Base-by-base conservation (phyloP, 2,113 vertebrate species). In the Platichthys stellatus region DNA sequence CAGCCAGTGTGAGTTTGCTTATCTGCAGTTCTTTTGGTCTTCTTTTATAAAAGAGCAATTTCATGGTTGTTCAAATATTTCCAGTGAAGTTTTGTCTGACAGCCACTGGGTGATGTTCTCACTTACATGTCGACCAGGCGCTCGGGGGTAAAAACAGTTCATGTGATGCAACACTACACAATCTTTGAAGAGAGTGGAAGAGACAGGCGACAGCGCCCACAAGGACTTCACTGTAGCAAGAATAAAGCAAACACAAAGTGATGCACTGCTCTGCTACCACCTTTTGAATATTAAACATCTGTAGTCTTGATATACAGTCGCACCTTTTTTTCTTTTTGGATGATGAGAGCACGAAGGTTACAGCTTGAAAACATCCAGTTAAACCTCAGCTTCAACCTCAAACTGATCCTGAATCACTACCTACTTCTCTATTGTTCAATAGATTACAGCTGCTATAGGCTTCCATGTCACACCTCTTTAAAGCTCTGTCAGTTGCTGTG, bases 171-270 rank as follows among this genome's bases (percentile, higher is more conserved):
- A 84, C 72, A 68, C 76, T 59, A 62, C 57, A 63, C 61, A 17
- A 63, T 66, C 63, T 82, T 83, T 86, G 85, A 90, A 78, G 81
- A 64, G 78, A 85, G 63, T 11, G 18, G 80, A 90, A 35, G 79
- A 88, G 51, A 54, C 49, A 51, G 18, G 49, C 49, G 51, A n/a
- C 51, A 54, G 49, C 49, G 5, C 49, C 49, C 49, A 54, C 20
- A 31, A 69, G 74, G 76, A 74, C 45, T 71, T 51, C 1, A 59
- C 24, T 28, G 12, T 31, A 31, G 31, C 23, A 31, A 63, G 45
- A 80, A 64, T 20, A 69, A 64, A 75, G 49, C 23, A 67, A 58
- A 69, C 13, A 40, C 35, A 18, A 13, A 73, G 51, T 12, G 10
- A 57, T 57, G 9, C 3, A 23, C 18, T n/a, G 8, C 53, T 49